These are phyloP conservation scores for Trissolcus japonicus DNA, from an alignment of 2,888 invertebrate genomes.

Conservation along the genomic window DNA sequence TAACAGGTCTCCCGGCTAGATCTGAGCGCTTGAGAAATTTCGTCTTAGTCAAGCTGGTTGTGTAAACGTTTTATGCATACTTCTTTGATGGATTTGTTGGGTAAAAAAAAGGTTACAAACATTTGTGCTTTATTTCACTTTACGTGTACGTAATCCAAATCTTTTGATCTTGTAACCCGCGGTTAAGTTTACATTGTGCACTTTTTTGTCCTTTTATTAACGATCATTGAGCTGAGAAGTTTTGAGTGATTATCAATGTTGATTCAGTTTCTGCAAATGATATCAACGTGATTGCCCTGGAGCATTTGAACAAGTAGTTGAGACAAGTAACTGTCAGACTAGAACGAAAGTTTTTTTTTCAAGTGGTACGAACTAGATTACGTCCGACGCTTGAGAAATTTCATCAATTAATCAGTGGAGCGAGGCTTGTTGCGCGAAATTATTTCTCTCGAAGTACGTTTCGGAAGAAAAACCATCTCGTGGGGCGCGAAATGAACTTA, in stretches of 20 bases:
- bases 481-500: slow-evolving; percentile 9
- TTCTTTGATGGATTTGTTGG: slow-evolving; percentile 29
- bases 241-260: slow-evolving; percentile 3
- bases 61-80: slow-evolving; percentile 26
- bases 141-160: slow-evolving; percentile 3
- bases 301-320: neutral
- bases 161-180: slow-evolving; percentile 21
- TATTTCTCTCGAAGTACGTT: slow-evolving; percentile 14
- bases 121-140: slow-evolving; percentile 24
- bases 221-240: neutral
- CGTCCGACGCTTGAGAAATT: neutral
- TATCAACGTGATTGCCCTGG: too few relatives aligned
- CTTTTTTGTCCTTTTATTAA: neutral
- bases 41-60: neutral
- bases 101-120: slow-evolving; percentile 28
- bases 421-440: neutral
- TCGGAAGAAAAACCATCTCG: slow-evolving; percentile 6
- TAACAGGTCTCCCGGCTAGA: slow-evolving; percentile 1
- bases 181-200: slow-evolving; percentile 13
- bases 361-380: neutral
- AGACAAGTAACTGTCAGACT: neutral
- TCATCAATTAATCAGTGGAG: slow-evolving; percentile 17
- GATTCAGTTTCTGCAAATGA: too few relatives aligned
- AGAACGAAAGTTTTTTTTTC: neutral
- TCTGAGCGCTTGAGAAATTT: neutral